A percentile compares a stretch with the other conserved stretches of the same genome.
phyloP scores from a whole-genome alignment of 2,113 vertebrate species.

The Daphoenositta chrysoptera region DNA sequence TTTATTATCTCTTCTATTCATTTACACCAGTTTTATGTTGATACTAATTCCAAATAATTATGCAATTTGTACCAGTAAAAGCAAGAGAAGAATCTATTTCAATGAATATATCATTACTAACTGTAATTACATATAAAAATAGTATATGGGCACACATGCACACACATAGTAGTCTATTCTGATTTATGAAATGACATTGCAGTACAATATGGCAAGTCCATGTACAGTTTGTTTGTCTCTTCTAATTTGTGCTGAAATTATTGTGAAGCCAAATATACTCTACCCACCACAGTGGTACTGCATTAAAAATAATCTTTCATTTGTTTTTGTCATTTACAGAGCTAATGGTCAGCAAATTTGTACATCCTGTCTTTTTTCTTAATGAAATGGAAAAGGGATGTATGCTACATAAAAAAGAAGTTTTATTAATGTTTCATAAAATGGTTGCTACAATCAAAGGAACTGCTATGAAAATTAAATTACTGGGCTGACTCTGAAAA shows the following conservation, averaged over 20 bases:
- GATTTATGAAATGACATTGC: slow-evolving; percentile 19
- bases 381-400: slow-evolving; percentile 77
- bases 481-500: slow-evolving; percentile 80
- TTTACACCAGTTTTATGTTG: neutral
- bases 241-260: slow-evolving; percentile 41
- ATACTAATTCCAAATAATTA: slow-evolving; percentile 34
- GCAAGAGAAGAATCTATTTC: neutral
- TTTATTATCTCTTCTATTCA: neutral
- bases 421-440: slow-evolving; percentile 85
- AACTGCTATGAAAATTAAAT: slow-evolving; percentile 83
- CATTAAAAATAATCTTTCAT: slow-evolving; percentile 60
- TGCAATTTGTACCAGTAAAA: neutral
- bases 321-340: slow-evolving; percentile 68
- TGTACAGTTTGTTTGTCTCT: slow-evolving; percentile 55
- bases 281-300: slow-evolving; percentile 12
- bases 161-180: neutral
- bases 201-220: slow-evolving; percentile 34
- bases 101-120: neutral
- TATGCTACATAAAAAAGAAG: slow-evolving; percentile 71
- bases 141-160: neutral
- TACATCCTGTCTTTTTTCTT: slow-evolving; percentile 68
- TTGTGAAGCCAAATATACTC: slow-evolving; percentile 9
- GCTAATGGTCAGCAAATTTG: slow-evolving; percentile 74
- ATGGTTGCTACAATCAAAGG: slow-evolving; percentile 82
- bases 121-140: slow-evolving; percentile 3